A percentile compares a stretch with the other conserved stretches of the same genome.
These are phyloP conservation scores for Cyclopterus lumpus DNA, from an alignment of 2,797 vertebrate genomes.

Conservation along the genomic window DNA sequence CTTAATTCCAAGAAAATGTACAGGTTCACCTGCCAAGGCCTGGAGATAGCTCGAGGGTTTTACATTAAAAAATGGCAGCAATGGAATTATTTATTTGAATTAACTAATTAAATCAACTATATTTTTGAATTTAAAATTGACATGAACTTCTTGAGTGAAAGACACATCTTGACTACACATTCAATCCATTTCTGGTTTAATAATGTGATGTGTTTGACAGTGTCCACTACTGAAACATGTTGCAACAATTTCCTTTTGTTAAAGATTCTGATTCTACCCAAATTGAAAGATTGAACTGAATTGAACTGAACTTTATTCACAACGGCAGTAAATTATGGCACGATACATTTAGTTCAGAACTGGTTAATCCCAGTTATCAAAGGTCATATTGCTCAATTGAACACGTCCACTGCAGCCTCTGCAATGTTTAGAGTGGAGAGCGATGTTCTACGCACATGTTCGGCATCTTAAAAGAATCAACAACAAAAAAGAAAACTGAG, in stretches of 20 bases:
- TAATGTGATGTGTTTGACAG: not conserved
- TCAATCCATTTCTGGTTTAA: not conserved
- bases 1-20: conserved; percentile 56
- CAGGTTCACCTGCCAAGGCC: conserved; percentile 49
- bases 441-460: conserved; percentile 23
- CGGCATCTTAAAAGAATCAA: conserved; percentile 44
- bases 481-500: conserved; percentile 24
- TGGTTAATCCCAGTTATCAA: conserved; percentile 38
- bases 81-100: conserved; percentile 45
- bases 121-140: conserved; percentile 1
- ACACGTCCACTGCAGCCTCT: conserved; percentile 24
- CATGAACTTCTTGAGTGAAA: not conserved
- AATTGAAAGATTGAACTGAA: conserved; percentile 4
- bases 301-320: conserved; percentile 14
- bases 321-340: conserved; percentile 32
- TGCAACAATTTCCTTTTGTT: not conserved
- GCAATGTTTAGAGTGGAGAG: conserved; percentile 34
- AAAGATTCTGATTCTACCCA: conserved; percentile 8
- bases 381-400: conserved; percentile 32
- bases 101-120: conserved; percentile 23
- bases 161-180: not conserved
- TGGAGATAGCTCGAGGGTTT: conserved; percentile 49
- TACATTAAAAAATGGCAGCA: conserved; percentile 28
- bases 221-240: not conserved
- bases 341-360: conserved; percentile 19